Evolutionary conservation across 2,797 vertebrate species (phyloP), one percentile per base, ranked within the genome.

Genomic region (Limnodromus scolopaceus): DNA sequence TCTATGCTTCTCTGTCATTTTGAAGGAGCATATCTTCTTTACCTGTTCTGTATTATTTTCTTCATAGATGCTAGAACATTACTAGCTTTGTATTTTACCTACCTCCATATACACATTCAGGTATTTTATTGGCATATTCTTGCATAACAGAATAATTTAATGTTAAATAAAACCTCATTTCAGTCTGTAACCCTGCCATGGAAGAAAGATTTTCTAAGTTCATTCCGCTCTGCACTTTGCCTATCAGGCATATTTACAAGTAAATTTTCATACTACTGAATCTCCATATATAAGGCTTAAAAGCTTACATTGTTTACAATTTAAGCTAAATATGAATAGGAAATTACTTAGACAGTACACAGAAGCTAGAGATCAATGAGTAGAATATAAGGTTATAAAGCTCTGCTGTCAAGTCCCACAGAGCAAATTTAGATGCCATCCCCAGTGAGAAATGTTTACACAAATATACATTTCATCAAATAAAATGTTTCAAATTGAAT

Each of bases 61-160:
- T 41, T 74, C 46, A 54, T 3, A 74, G 17, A 46, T 4, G 25
- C 2, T 22, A 14, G 22, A 71, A 14, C 54, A 51, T n/a, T 8
- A 51, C 1, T 11, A 60, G 13, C 1, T 74, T 55, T 70, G 25
- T 63, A 49, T 68, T 83, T 74, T 53, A 23, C 10, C 46, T 25
- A 57, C 27, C 12, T 61, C 25, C 10, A 36, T 36, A 28, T 1
- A 16, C 0, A 0, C 3, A 48, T 58, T 85, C 0, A 0, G 30
- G 3, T 43, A 49, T 55, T 76, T 86, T 72, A 58, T 60, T 68
- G 13, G 27, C 11, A 30, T 39, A 45, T 63, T 77, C 34, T 57
- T 64, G 18, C 6, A 41, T 5, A 70, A 11, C 3, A 87, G 77
- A 80, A 55, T 54, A 30, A 30, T 39, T 79, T 65, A 5, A 32